Percentiles rank a stretch among this genome's conserved stretches.
Conservation (phyloP, 1,140 invertebrate species). For the Pseudomyrmex concolor region DNA sequence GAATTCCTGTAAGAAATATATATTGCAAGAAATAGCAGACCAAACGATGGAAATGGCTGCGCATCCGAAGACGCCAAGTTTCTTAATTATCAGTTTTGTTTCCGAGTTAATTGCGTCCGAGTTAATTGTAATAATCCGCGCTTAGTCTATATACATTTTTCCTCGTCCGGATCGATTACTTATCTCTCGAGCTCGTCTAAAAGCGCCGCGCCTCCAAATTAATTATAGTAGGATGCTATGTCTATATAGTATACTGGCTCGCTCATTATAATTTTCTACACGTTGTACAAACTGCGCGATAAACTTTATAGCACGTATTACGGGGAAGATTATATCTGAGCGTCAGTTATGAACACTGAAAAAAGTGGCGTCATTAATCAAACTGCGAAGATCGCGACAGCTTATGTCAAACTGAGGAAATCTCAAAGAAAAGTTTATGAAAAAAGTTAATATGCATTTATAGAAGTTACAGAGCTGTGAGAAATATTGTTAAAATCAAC, state of each 20-base stretch:
- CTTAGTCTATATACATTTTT: conserved; percentile 13
- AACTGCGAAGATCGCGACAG: conserved; percentile 19
- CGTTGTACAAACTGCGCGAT: conserved; percentile 52
- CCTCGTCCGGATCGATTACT: conserved; percentile 22
- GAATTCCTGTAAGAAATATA: conserved; percentile 32
- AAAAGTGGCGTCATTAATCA: conserved; percentile 41
- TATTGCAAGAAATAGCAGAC: conserved; percentile 1
- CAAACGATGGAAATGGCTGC: not conserved
- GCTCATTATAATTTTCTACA: conserved; percentile 60
- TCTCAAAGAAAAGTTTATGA: conserved; percentile 20
- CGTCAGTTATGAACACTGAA: conserved; percentile 27
- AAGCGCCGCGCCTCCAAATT: conserved; percentile 43
- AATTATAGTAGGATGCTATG: conserved; percentile 39
- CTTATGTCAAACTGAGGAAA: not conserved
- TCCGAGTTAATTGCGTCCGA: conserved; percentile 3
- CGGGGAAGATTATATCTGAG: conserved; percentile 27
- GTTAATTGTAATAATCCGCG: conserved; percentile 29
- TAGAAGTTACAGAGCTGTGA: conserved; percentile 9
- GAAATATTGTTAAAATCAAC: not conserved
- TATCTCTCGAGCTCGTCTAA: conserved; percentile 24
- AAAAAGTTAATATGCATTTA: not conserved
- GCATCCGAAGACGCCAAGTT: not conserved
- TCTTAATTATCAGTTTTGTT: conserved; percentile 48
- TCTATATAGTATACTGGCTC: conserved; percentile 13
- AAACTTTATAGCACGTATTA: conserved; percentile 48